A percentile compares a stretch with the other conserved stretches of the same genome.
Conservation (phyloP, 2,888 invertebrate species). For the Meandrusa payeni region DNA sequence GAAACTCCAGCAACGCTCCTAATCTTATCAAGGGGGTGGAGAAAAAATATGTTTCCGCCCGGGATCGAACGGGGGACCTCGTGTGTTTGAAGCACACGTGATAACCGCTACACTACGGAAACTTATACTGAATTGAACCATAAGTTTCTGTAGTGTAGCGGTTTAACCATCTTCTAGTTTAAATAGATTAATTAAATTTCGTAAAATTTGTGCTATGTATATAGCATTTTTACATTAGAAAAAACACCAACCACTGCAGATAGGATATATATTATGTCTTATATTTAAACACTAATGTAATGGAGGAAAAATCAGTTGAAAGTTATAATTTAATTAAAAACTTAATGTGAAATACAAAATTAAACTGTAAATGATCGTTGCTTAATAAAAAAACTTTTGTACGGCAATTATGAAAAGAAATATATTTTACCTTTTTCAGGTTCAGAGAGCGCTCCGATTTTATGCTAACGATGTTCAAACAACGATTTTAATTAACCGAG, state of each 20-base stretch:
- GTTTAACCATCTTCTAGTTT: no score
- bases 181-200: no score
- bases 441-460: constrained; percentile 32
- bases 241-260: no score
- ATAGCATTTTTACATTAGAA: no score
- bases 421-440: constrained; percentile 27
- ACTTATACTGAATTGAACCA: no score
- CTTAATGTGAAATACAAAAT: constrained; percentile 27
- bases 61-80: constrained; percentile 87
- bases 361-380: constrained; percentile 7
- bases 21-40: no score
- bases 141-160: no score
- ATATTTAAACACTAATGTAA: no score
- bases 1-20: no score
- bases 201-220: no score
- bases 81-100: constrained; percentile 91
- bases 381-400: constrained; percentile 14
- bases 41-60: constrained; percentile 83
- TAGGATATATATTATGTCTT: no score
- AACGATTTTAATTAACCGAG: constrained; percentile 53
- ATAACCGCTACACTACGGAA: constrained; percentile 90
- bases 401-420: constrained; percentile 20
- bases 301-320: no score
- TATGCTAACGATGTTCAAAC: constrained; percentile 46
- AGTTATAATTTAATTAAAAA: constrained; percentile 38